Percentiles rank a stretch among this genome's conserved stretches.
phyloP scores from a whole-genome alignment of 2,113 vertebrate genomes.

The Sinocyclocheilus maitianheensis region DNA sequence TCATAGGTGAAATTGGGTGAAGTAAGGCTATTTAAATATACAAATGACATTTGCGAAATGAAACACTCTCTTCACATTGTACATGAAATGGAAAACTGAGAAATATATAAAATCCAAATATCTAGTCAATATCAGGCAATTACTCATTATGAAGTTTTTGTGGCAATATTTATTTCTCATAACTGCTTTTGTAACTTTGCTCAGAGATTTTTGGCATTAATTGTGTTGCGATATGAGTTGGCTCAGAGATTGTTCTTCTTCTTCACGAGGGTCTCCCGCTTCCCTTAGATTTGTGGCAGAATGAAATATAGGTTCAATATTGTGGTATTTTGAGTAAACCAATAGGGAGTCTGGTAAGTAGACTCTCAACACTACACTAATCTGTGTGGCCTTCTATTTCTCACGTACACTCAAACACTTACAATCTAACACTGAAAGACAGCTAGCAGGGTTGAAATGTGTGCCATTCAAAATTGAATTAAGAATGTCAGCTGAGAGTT shows the following conservation, averaged over 20 bases:
- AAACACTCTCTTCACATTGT: background rate
- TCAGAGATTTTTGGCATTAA: background rate
- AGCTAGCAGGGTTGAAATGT: background rate
- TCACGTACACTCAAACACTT: background rate
- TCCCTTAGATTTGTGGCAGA: conserved; percentile 48
- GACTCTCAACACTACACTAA: conserved; percentile 13
- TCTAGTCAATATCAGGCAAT: conserved; percentile 13
- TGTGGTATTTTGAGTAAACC: conserved; percentile 54
- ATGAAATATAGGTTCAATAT: conserved; percentile 64
- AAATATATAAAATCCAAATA: background rate
- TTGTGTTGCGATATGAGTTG: background rate
- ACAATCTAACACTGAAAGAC: background rate
- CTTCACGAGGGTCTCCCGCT: conserved; percentile 33
- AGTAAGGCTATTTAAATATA: background rate
- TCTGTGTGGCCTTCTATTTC: background rate
- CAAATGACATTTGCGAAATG: background rate
- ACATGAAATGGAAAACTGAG: background rate
- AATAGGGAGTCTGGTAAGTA: conserved; percentile 40
- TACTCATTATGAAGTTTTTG: background rate
- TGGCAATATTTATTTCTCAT: conserved; percentile 16
- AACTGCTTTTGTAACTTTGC: background rate
- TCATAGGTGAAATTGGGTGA: background rate
- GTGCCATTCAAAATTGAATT: background rate
- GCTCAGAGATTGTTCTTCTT: conserved; percentile 19
- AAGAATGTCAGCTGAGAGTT: background rate